A percentile compares a stretch with the other conserved stretches of the same genome.
Conservation (phyloP, 2,888 invertebrate species). For the Euplagia quadripunctaria region DNA sequence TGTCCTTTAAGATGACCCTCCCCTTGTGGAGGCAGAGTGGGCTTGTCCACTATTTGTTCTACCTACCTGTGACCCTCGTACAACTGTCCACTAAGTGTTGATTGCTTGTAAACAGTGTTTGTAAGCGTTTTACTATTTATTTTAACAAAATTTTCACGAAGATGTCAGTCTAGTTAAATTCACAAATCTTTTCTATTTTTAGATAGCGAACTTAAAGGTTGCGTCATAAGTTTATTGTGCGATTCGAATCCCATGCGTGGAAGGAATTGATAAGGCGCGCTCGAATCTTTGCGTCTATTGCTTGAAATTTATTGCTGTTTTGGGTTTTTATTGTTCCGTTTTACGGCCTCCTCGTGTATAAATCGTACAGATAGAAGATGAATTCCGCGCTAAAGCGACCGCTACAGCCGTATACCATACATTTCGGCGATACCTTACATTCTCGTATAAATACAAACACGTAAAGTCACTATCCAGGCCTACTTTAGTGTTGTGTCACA, state of each 20-base stretch:
- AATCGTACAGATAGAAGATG: conserved; percentile 87
- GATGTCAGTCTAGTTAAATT: conserved; percentile 32
- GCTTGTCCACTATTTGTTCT: conserved; percentile 83
- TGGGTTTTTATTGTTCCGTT: conserved; percentile 88
- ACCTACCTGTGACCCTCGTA: conserved; percentile 81
- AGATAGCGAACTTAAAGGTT: conserved; percentile 56
- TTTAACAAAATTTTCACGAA: conserved; percentile 50
- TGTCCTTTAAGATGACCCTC: conserved; percentile 82
- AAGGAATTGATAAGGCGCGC: conserved; percentile 87
- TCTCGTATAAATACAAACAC: conserved; percentile 60
- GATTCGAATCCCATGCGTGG: conserved; percentile 81
- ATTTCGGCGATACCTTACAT: conserved; percentile 68
- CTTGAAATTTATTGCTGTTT: conserved; percentile 88
- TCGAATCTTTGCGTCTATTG: conserved; percentile 87
- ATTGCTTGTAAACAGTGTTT: conserved; percentile 83
- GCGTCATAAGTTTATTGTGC: conserved; percentile 85
- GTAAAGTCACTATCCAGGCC: conserved; percentile 47
- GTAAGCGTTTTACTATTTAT: conserved; percentile 58
- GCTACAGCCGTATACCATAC: conserved; percentile 76
- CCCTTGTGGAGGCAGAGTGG: conserved; percentile 70
- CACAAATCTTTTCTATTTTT: conserved; percentile 37
- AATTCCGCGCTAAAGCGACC: conserved; percentile 82
- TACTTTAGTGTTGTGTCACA: conserved; percentile 48
- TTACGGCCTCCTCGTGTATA: conserved; percentile 86
- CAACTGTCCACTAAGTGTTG: conserved; percentile 85